Evolutionary conservation across 23 tunicate genomes (phyloP), one percentile per base, ranked within the genome.

Genomic region (Halocynthia aurantium): DNA sequence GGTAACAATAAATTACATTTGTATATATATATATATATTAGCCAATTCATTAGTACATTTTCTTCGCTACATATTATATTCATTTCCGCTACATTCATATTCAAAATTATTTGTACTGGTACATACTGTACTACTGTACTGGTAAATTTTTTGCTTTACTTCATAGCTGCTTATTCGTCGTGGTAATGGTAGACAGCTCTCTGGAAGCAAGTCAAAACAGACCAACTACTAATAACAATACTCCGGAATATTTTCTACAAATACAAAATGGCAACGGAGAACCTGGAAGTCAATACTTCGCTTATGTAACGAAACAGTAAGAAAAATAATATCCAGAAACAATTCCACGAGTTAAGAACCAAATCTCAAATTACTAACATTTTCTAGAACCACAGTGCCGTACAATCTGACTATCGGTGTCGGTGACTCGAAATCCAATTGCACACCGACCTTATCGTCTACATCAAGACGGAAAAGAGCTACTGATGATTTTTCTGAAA

Each of bases 101-200:
- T 31, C 44, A 31, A 1, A 1, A 31, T 0, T 31, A 31, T 4
- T 31, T 31, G 44, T 31, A 31, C 44, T 31, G 44, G 4, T 31
- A 31, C 44, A 31, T n/a, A n/a, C n/a, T n/a, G n/a, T 0, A 31
- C 44, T 0, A 31, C n/a, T n/a, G n/a, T n/a, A n/a, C 44, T 31
- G 1, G 44, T 31, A 31, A 31, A 31, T 31, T 0, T 0, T 31
- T 31, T 52, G 56, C 63, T 31, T 31, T 31, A 31, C 44, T 31
- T 31, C 44, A 31, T 31, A 74, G 78, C 57, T 74, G 78, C 31
- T 15, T 74, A 8, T 74, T 74, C 31, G 62, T 74, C 60, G 62
- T 54, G 8, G 62, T 74, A 18, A 74, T 65, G 0, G 62, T 53
- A 2, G 78, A 74, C 21, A 54, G 56, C 4, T 74, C 78, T 2